Evolutionary conservation across 1,140 invertebrate genomes (phyloP), one percentile per base, ranked within the genome.

Genomic region (Calliopsis andreniformis): DNA sequence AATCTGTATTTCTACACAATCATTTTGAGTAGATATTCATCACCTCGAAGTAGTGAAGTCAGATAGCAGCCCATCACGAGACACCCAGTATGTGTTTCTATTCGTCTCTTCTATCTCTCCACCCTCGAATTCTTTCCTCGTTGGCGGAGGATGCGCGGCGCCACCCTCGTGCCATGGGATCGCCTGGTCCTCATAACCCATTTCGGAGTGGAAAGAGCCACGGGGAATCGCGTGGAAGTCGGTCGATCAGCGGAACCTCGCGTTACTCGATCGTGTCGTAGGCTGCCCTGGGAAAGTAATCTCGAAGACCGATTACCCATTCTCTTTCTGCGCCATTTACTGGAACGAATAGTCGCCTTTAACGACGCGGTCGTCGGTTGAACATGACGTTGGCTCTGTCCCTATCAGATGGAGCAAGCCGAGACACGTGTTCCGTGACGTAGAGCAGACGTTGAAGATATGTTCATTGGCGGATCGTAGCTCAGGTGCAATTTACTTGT

Each of bases 151-250:
- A 78, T 28, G 63, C 2, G n/a, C 35, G 4, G 28, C 53, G 51
- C 49, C 80, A 70, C 72, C 78, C 78, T 69, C 56, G 32, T 32
- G 23, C 63, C 78, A 42, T 59, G 45, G 58, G 61, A 66, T 71
- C 28, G 66, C 49, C 63, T 61, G 81, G 68, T 76, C 82, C 82
- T 83, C 80, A 83, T 83, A 83, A 83, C 82, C 82, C 70, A 83
- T 83, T 83, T 83, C 68, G 32, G 58, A 45, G 35, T 28, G 18
- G 62, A 67, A 58, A 58, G 3, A 23, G 35, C 23, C 39, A 10
- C 30, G 47, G 23, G 23, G 61, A 43, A 55, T 23, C 5, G 28
- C 3, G 4, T 42, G 47, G n/a, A 73, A 72, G 16, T 72, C 58
- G 69, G 43, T 71, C 68, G 56, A 53, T 63, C 59, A 18, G 55